Evolutionary conservation across 30 jellyfish, hydroid and myxozoan species (phyloP), one percentile per base, ranked within the genome.

Genomic region (Mastigias papua): DNA sequence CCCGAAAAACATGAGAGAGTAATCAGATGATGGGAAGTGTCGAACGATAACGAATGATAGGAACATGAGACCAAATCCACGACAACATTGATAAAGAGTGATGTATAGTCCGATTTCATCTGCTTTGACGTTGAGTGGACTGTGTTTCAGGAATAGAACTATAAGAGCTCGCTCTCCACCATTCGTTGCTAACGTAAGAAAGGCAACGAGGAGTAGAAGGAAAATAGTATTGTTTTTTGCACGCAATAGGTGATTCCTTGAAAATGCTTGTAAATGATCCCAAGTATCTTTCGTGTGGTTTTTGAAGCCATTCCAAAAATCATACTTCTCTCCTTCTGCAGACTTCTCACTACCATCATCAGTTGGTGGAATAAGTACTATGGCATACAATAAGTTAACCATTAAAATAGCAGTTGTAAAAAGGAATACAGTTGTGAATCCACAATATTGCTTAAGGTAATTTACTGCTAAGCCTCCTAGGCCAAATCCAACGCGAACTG

Each of bases 71-170:
- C 95, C 95, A 60, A 75, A 2, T 5, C 86, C 95, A 31, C 95
- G 58, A 1, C 62, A 32, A 28, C 48, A 34, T 2, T 86, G 83
- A 28, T 57, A 83, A 48, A 86, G 29, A 0, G 50, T 42, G 8
- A 73, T 46, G 27, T 73, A 75, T 8, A 21, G 33, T n/a, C 95
- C 95, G 57, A 76, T 74, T 61, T 86, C 74, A 17, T 76, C 78
- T 1, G 95, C 63, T 1, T 74, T 26, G 29, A 86, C 57, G 0
- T 46, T 34, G 50, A 86, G 75, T 46, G 95, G 95, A 16, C 82
- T 48, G 71, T 76, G 95, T 37, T 86, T 86, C 8, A 66, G 68
- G 37, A 73, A 86, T 11, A 86, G 54, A 1, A 57, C 35, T 21
- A 75, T 23, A 0, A 86, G 25, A 11, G 46, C 85, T 31, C 58